Percentiles rank a stretch among this genome's conserved stretches.
These are phyloP conservation scores for Calosoma granatense DNA, from an alignment of 1,140 invertebrate species.

Conservation along the genomic window DNA sequence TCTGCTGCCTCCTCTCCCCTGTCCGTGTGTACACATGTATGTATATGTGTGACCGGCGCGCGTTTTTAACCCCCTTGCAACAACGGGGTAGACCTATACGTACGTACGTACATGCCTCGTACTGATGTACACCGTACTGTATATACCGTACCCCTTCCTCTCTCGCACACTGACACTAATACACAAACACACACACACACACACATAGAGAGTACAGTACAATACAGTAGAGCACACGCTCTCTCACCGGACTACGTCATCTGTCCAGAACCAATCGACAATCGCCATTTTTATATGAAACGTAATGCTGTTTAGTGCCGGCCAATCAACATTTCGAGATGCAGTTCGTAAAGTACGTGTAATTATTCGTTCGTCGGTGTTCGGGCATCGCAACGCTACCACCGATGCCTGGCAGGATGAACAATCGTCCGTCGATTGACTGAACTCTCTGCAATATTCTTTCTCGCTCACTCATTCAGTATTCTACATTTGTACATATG, in stretches of 20 bases:
- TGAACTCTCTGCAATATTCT: background rate
- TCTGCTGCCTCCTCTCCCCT: background rate
- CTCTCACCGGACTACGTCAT: constrained; percentile 3
- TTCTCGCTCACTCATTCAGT: background rate
- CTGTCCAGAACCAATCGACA: constrained; percentile 8
- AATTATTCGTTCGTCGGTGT: background rate
- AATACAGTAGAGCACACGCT: no score
- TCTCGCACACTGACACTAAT: no score
- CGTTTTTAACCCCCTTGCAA: constrained; percentile 8
- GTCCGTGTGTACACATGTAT: constrained; percentile 10
- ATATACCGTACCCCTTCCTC: background rate
- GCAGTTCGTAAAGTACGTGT: constrained; percentile 4
- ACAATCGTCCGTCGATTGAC: background rate
- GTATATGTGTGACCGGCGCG: constrained; percentile 12
- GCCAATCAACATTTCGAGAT: constrained; percentile 8
- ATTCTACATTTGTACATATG: no score
- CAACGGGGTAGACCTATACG: background rate
- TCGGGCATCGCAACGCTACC: background rate
- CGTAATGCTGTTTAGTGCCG: constrained; percentile 8
- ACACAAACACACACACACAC: no score
- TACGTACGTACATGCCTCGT: no score
- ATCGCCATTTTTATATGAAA: constrained; percentile 9
- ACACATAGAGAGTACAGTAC: no score
- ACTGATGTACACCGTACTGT: no score
- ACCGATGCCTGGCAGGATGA: background rate